phyloP scores from a whole-genome alignment of 2,113 vertebrate species.

The Bubo blakistoni region DNA sequence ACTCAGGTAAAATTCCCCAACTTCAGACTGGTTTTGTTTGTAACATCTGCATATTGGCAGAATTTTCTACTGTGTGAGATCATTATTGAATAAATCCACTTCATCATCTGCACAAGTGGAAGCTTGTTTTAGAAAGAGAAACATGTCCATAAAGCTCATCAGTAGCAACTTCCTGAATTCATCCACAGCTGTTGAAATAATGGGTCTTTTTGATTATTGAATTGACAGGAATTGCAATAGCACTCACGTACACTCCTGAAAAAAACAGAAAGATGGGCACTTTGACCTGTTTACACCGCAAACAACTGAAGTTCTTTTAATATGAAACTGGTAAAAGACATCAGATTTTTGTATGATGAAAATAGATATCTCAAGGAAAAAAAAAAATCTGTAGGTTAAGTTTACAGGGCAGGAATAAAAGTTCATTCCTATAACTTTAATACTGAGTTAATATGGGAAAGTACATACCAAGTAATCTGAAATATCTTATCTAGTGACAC shows the following conservation, averaged over 20 bases:
- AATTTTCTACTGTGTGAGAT: background rate
- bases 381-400: background rate
- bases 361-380: background rate
- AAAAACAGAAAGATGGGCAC: background rate
- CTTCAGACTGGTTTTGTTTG: background rate
- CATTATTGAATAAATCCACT: background rate
- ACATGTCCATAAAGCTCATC: background rate
- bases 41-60: background rate
- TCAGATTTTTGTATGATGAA: background rate
- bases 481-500: background rate
- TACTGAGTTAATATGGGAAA: background rate
- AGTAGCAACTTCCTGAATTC: background rate
- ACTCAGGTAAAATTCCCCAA: background rate
- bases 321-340: background rate
- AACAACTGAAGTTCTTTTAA: background rate
- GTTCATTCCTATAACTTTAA: background rate
- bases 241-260: background rate
- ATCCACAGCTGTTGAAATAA: background rate
- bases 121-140: slow-evolving; percentile 2
- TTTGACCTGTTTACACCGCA: background rate
- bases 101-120: background rate
- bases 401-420: background rate
- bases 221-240: background rate
- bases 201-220: background rate
- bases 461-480: background rate